Evolutionary conservation across 2,797 vertebrate genomes (phyloP), one percentile per base, ranked within the genome.

Genomic region (Pyrocephalus nanus): DNA sequence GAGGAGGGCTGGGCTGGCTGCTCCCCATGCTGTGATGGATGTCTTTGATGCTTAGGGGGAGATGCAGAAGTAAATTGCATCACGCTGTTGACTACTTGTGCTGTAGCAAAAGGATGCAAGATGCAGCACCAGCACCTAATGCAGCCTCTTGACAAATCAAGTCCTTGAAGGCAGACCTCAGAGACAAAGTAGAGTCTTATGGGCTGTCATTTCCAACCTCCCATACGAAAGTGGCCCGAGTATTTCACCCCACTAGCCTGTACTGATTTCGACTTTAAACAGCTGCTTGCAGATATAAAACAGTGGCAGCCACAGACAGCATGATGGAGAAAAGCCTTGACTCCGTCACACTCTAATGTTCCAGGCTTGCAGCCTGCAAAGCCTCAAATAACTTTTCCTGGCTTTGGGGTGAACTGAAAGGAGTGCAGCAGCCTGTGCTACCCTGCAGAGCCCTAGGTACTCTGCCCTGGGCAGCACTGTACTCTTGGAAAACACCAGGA

Each of bases 191-290:
- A 58, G 19, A 81, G 12, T 27, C 21, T 50, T 18, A n/a, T 2
- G 32, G 22, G 64, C 13, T 40, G 6, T 40, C 45, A 65, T 0
- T 0, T 36, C 55, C 15, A 17, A 26, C 42, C 14, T 75, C 22
- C 51, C 32, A 12, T 1, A 12, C 8, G 11, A 79, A 11, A 73
- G 25, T 5, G 22, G 27, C 19, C 42, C 40, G n/a, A 92, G 27
- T 9, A 62, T 38, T 83, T 62, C 19, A 58, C 25, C 12, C 64
- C 3, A 0, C 47, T 14, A 58, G 38, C 29, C 43, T 76, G 71
- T 15, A 4, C 17, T 51, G 27, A 67, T 25, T 6, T 17, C 40
- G 66, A 10, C 61, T 55, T 86, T 22, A 54, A 20, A 51, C 3
- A 54, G 43, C 11, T 79, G 36, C 54, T n/a, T 9, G 32, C 14